A percentile compares a stretch with the other conserved stretches of the same genome.
phyloP scores from a whole-genome alignment of 2,113 vertebrate genomes.

The Lepidothrix coronata region DNA sequence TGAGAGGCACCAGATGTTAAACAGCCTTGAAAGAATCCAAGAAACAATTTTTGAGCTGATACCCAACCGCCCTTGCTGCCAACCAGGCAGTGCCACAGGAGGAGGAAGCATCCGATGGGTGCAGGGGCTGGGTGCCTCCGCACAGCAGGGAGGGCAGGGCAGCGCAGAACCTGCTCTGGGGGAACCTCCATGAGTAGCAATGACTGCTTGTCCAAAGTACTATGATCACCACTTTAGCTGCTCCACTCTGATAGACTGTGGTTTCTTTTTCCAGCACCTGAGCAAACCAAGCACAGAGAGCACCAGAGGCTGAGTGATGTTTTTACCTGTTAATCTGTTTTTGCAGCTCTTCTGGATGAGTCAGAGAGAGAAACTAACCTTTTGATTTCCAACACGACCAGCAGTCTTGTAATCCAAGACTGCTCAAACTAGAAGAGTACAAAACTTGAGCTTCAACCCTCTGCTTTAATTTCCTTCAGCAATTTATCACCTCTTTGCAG shows the following conservation, averaged over 20 bases:
- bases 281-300: neutral
- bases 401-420: constrained; percentile 24
- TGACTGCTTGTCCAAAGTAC: constrained; percentile 3
- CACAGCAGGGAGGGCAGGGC: neutral
- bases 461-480: constrained; percentile 79
- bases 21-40: neutral
- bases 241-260: neutral
- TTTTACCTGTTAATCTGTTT: neutral
- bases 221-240: neutral
- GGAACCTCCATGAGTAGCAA: neutral
- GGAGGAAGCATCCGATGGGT: accelerated
- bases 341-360: constrained; percentile 18
- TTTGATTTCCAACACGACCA: constrained; percentile 61
- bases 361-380: constrained; percentile 33
- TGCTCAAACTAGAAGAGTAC: neutral
- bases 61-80: neutral
- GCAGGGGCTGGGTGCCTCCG: accelerated
- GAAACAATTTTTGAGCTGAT: neutral
- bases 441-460: constrained; percentile 42
- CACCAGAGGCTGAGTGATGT: constrained; percentile 7
- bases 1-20: neutral
- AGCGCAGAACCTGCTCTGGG: neutral
- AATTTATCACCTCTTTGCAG: constrained; percentile 80
- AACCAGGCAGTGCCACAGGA: neutral
- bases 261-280: neutral